Base-by-base conservation (phyloP, 2,797 vertebrate genomes). In the Bovichtus variegatus region DNA sequence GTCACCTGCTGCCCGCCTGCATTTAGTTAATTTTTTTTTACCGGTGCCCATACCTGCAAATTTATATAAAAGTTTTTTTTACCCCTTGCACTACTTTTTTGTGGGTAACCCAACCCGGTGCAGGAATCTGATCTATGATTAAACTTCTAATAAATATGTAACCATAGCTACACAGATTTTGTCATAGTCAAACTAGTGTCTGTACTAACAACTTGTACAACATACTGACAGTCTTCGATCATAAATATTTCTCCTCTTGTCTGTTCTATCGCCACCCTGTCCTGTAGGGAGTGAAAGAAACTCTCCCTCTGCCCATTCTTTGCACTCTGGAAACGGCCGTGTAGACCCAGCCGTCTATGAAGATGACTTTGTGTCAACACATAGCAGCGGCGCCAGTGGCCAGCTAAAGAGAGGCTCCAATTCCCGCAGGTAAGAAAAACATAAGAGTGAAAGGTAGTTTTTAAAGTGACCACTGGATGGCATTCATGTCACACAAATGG, bases 341-440 rank as follows among this genome's bases (percentile, higher is more conserved):
- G 51, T 88, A 72, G 95, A 96, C 2, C 94, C 91, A 0, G 29
- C 84, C 13, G 94, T 93, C 1, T 98, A 98, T 3, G 97, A 97
- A 81, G 97, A 98, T 77, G 98, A 98, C 81, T 99, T 99, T 91
- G 86, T 95, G 46, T 98, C 97, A 0, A 96, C 95, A 0, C 92
- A 94, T 29, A 95, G 94, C 81, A 98, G 95, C 67, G 94, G 91
- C 74, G 94, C 90, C 74, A 94, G 91, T 69, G 94, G 93, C 70
- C 91, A 94, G 64, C 93, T 94, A 27, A 96, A 83, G 82, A 96
- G 89, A 85, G 79, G 91, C 75, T 69, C 89, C 74, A 89, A 73
- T 73, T 94, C 95, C 49, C 93, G 91, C 81, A 96, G 97, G 98
- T 99, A 95, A 84, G 69, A 46, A 12, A 55, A 71, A 80, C 15